Conservation (phyloP, 2,113 vertebrate genomes). For the Heterochromis multidens region DNA sequence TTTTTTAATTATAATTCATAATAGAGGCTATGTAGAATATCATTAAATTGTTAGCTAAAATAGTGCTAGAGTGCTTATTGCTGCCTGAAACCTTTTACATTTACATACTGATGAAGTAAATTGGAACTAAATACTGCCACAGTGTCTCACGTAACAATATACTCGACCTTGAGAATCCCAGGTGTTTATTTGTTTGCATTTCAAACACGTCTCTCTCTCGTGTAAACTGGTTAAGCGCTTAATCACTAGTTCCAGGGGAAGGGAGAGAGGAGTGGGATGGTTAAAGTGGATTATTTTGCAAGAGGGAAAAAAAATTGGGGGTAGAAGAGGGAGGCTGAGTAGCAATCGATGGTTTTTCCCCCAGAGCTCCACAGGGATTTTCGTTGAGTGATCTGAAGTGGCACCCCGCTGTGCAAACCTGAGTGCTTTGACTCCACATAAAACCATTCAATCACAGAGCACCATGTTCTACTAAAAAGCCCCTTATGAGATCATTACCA, state of each 20-base stretch:
- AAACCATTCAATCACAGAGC: slow-evolving; percentile 68
- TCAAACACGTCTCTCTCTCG: slow-evolving; percentile 28
- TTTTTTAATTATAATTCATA: not conserved
- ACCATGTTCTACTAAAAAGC: slow-evolving; percentile 65
- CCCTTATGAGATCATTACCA: slow-evolving; percentile 69
- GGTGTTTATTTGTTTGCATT: slow-evolving; percentile 53
- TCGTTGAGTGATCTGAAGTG: slow-evolving; percentile 65
- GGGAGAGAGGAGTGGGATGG: slow-evolving; percentile 35
- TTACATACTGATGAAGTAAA: slow-evolving; percentile 18
- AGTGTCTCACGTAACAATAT: not conserved
- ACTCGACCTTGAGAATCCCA: slow-evolving; percentile 15
- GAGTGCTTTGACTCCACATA: slow-evolving; percentile 69
- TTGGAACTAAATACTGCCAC: not conserved
- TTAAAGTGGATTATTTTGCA: slow-evolving; percentile 65
- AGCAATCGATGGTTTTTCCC: slow-evolving; percentile 57
- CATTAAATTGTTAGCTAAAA: not conserved
- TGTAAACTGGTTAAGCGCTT: slow-evolving; percentile 51
- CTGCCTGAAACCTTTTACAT: not conserved
- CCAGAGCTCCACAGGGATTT: slow-evolving; percentile 58
- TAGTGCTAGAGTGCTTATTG: not conserved
- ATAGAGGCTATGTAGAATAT: not conserved
- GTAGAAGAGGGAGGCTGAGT: slow-evolving; percentile 20
- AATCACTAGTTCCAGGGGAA: slow-evolving; percentile 55
- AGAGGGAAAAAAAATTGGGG: slow-evolving; percentile 30
- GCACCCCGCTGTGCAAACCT: slow-evolving; percentile 67